Percentiles rank a stretch among this genome's conserved stretches.
Conservation (phyloP, 2,797 vertebrate genomes). For the Gallinago nigripennis region DNA sequence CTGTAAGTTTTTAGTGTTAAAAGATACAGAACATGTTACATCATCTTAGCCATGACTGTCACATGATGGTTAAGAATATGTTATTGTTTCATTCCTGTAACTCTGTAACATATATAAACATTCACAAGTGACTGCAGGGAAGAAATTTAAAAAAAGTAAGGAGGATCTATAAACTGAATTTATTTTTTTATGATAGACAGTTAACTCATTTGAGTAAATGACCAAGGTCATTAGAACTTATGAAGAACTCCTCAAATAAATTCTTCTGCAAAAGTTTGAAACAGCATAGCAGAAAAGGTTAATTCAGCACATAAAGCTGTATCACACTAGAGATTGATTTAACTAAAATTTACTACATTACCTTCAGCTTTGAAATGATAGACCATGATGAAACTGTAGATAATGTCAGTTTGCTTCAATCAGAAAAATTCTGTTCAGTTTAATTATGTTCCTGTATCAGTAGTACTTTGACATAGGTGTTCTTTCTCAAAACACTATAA, state of each 20-base stretch:
- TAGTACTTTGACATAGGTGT: not conserved
- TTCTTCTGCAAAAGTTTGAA: not conserved
- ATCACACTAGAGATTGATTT: not conserved
- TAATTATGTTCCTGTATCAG: not conserved
- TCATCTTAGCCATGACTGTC: not conserved
- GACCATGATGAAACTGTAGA: not conserved
- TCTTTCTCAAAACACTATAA: not conserved
- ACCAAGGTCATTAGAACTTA: not conserved
- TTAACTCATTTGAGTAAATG: not conserved
- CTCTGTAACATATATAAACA: not conserved
- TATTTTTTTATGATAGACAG: not conserved
- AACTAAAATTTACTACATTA: not conserved
- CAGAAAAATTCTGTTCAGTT: not conserved
- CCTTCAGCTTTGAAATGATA: not conserved
- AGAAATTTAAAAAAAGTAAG: not conserved
- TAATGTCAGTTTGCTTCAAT: not conserved
- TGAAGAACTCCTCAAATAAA: not conserved
- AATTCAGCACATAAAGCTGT: not conserved
- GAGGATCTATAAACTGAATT: not conserved
- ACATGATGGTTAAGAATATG: not conserved
- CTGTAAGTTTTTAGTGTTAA: not conserved
- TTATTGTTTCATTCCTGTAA: not conserved
- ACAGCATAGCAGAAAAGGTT: not conserved
- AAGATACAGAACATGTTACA: not conserved
- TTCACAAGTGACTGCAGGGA: not conserved